phyloP scores from a whole-genome alignment of 2,888 invertebrate species.

The Agrypnus murinus region DNA sequence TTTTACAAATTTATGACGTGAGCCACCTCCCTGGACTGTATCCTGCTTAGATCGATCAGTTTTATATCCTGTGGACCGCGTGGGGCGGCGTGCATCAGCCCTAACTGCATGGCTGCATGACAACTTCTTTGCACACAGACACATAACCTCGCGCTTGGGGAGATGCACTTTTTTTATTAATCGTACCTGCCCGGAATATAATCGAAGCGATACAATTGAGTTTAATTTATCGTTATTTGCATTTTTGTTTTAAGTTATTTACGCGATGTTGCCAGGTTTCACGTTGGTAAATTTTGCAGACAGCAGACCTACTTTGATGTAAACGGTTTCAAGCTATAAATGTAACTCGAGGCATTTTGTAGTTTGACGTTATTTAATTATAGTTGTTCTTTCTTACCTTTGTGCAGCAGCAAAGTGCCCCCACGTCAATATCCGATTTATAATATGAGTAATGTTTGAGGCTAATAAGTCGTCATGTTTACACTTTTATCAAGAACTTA shows the following conservation, averaged over 20 bases:
- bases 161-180: conserved; percentile 26
- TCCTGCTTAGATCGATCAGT: conserved; percentile 65
- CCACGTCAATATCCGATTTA: conserved; percentile 23
- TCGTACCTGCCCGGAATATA: conserved; percentile 11
- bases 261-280: conserved; percentile 51
- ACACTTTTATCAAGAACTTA: background rate
- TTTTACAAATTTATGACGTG: conserved; percentile 56
- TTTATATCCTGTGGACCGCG: conserved; percentile 61
- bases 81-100: conserved; percentile 51
- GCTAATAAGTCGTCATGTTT: background rate
- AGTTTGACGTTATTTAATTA: conserved; percentile 32
- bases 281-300: conserved; percentile 41
- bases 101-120: conserved; percentile 40
- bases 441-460: background rate
- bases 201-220: conserved; percentile 20
- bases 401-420: background rate
- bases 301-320: conserved; percentile 35
- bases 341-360: conserved; percentile 28
- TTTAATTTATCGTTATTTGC: conserved; percentile 51
- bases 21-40: conserved; percentile 58
- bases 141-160: background rate
- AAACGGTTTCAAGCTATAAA: conserved; percentile 21
- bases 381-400: conserved; percentile 31
- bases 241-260: conserved; percentile 50
- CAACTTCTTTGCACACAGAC: conserved; percentile 30